Base-by-base conservation (phyloP, 2,888 invertebrate species). In the Neoscelio sp. region DNA sequence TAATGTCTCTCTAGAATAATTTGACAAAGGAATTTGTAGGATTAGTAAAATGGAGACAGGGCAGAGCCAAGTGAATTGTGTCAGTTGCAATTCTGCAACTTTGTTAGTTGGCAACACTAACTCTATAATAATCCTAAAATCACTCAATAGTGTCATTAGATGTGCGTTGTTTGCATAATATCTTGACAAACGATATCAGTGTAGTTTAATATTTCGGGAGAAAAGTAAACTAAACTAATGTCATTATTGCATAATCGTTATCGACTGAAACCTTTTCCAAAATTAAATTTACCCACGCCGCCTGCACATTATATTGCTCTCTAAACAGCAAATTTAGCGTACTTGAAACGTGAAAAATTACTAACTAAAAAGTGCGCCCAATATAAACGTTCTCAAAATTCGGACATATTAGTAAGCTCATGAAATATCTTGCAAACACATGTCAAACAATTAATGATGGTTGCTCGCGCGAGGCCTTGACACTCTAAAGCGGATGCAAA, bases 61-160 rank as follows among this genome's bases (percentile, higher is more conserved):
- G 88, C 86, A 86, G 84, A 82, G 77, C 80, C 84, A 82, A 84
- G 87, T 89, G 88, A 90, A 87, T 86, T 88, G 87, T 89, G 86
- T 90, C 88, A 86, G 83, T 88, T 88, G 89, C 88, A 83, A 82
- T 79, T 84, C 86, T 87, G 89, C 87, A 87, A 88, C 86, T 86
- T 89, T 85, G 89, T 90, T 90, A 90, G 89, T 90, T 85, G 89
- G 86, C 87, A 89, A 89, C 87, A 88, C 87, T 89, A 89, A 89
- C 88, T 86, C 86, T 87, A 88, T 89, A 86, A 87, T 86, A 83
- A 84, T 85, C 88, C 89, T 89, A 89, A 88, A 89, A 90, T 89
- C 89, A 89, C 89, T 89, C 83, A 89, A 89, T 84, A 88, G 80
- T 87, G 87, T 87, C 82, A 89, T 89, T 89, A 89, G 88, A 35